A percentile compares a stretch with the other conserved stretches of the same genome.
phyloP scores from a whole-genome alignment of 2,113 vertebrate species.

The Notiomystis cincta region DNA sequence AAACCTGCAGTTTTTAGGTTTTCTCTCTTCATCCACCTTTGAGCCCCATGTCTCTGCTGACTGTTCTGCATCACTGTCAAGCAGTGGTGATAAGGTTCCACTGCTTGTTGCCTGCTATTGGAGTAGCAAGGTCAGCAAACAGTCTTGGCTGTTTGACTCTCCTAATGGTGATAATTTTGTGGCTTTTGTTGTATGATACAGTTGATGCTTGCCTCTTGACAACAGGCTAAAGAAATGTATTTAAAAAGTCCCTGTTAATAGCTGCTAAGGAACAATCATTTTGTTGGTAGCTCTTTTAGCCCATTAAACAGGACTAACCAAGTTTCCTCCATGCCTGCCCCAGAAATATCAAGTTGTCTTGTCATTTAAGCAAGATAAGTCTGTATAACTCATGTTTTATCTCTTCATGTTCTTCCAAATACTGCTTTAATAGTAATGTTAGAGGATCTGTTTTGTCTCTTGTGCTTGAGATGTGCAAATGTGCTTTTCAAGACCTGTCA shows the following conservation, averaged over 20 bases:
- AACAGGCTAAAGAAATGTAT: not conserved
- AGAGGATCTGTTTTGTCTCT: conserved; percentile 16
- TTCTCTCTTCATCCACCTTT: not conserved
- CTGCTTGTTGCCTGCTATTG: not conserved
- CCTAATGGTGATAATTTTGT: not conserved
- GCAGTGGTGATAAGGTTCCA: not conserved
- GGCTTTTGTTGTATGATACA: not conserved
- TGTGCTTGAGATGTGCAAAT: conserved; percentile 11
- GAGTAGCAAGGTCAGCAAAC: not conserved
- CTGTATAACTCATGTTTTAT: not conserved
- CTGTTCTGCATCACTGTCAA: not conserved
- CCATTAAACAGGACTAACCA: not conserved
- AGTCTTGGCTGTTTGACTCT: not conserved
- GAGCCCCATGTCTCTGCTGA: not conserved
- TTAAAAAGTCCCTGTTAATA: not conserved
- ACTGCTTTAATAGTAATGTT: conserved; percentile 7
- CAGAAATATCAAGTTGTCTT: conserved; percentile 38
- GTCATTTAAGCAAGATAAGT: not conserved
- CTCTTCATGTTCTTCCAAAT: conserved; percentile 11
- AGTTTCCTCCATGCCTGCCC: not conserved
- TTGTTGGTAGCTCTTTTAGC: not conserved
- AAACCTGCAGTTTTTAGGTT: not conserved
- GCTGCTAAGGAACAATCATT: not conserved
- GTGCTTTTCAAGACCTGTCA: conserved; percentile 26
- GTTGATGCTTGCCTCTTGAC: not conserved